Percentiles rank a stretch among this genome's conserved stretches.
Conservation (phyloP, 2,113 vertebrate genomes). For the Odocoileus virginianus region DNA sequence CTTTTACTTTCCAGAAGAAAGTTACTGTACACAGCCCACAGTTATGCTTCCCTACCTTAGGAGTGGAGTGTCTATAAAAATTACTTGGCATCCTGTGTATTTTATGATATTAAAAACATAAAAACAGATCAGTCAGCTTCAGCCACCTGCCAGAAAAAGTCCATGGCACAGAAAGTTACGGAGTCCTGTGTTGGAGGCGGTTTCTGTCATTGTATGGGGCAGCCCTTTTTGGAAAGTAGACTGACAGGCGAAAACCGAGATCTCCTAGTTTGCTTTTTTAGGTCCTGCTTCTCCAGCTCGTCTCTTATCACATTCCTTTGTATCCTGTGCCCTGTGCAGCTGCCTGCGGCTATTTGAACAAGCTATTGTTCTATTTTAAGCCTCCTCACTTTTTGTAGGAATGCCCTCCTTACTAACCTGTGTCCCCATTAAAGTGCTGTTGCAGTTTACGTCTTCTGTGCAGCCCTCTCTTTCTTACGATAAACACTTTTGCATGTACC, state of each 20-base stretch:
- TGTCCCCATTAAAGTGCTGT: background rate
- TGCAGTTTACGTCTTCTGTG: background rate
- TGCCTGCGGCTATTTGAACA: background rate
- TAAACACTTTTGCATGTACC: background rate
- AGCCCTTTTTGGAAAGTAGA: background rate
- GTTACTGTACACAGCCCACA: background rate
- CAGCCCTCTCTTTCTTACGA: background rate
- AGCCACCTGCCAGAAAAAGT: background rate
- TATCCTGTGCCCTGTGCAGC: background rate
- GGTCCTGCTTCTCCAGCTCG: background rate
- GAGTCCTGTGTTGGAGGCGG: background rate
- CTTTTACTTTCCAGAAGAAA: background rate
- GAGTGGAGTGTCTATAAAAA: background rate
- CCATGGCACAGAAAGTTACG: background rate
- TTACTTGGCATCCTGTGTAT: background rate
- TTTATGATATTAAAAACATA: background rate
- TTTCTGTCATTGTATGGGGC: background rate
- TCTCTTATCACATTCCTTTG: slow-evolving; percentile 39
- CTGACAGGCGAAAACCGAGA: background rate
- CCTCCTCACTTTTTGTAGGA: background rate
- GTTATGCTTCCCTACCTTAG: background rate
- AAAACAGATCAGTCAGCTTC: background rate
- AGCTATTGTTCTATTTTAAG: slow-evolving; percentile 51
- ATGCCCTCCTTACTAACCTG: background rate
- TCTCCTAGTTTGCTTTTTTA: slow-evolving; percentile 1